Base-by-base conservation (phyloP, 2,113 vertebrate species). In the Rhadina sibilatrix region DNA sequence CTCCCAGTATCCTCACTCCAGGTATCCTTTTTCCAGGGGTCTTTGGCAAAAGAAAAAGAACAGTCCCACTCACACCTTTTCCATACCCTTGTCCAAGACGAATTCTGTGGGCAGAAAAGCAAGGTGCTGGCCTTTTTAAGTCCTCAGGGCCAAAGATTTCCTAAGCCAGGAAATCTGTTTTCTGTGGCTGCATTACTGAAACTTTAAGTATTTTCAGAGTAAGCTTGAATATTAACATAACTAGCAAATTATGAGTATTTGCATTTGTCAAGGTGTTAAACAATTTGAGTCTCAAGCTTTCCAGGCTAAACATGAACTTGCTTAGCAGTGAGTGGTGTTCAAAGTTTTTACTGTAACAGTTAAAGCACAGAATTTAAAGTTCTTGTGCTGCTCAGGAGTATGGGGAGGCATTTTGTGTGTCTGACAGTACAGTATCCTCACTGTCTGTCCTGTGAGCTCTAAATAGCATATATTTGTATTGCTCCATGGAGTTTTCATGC, bases 391-490 rank as follows among this genome's bases (percentile, higher is more conserved):
- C 50, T 96, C n/a, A 65, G 84, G 76, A 92, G 33, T 44, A 50
- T 77, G 54, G 75, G 63, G 60, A 87, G 21, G 31, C 44, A 54
- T 89, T 97, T 77, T 59, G 46, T 71, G 49, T 77, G 28, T 44
- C 71, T 97, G 59, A 96, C 80, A 89, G 83, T 93, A 96, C 61
- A 31, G 28, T 90, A 64, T 74, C 53, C 31, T 78, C 42, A 5
- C 60, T 96, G 72, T 95, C 91, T 96, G 4, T 94, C 91, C 68
- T 95, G 71, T 88, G 93, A 88, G 66, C 71, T 97, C 89, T 95
- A 52, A 96, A 38, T 82, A 31, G 90, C 42, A 25, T 92, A 20
- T 79, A 54, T 93, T 95, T 96, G 65, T 84, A 38, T 94, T 93
- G n/a, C 2, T 25, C 57, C 22, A 25, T 59, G n/a, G 57, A 15